Evolutionary conservation across 1,140 invertebrate genomes (phyloP).

Genomic region (Pseudachorutes palmiensis): DNA sequence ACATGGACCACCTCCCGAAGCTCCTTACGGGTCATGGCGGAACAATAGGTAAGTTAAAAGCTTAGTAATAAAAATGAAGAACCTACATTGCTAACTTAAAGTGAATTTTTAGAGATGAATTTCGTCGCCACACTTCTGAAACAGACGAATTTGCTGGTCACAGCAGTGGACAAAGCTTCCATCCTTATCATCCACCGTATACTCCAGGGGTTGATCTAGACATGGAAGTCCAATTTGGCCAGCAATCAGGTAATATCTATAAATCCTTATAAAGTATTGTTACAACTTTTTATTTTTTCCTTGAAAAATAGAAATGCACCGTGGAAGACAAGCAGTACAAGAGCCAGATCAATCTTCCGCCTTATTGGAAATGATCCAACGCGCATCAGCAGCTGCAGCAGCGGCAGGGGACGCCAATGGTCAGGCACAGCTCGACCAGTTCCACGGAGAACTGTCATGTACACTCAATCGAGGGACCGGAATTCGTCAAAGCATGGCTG

Average conservation of each 20-base stretch:
- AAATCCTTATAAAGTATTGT: background rate
- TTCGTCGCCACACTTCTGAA: too few species aligned
- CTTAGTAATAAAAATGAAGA: too few species aligned
- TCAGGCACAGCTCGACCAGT: background rate
- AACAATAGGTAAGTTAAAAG: too few species aligned
- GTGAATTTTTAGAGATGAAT: too few species aligned
- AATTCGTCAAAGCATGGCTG: background rate
- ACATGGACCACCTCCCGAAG: too few species aligned
- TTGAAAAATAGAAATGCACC: background rate
- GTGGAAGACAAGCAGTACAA: background rate
- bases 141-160: too few species aligned
- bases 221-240: background rate
- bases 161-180: too few species aligned
- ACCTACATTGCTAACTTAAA: too few species aligned
- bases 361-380: background rate
- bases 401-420: background rate
- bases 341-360: background rate
- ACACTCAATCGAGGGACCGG: background rate
- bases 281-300: background rate
- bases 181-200: too few species aligned
- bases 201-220: background rate
- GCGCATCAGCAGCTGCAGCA: background rate
- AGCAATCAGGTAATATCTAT: background rate
- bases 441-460: background rate
- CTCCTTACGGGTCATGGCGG: too few species aligned